Base-by-base conservation (phyloP, 2,797 vertebrate genomes). In the Phyllotis vaccarum region DNA sequence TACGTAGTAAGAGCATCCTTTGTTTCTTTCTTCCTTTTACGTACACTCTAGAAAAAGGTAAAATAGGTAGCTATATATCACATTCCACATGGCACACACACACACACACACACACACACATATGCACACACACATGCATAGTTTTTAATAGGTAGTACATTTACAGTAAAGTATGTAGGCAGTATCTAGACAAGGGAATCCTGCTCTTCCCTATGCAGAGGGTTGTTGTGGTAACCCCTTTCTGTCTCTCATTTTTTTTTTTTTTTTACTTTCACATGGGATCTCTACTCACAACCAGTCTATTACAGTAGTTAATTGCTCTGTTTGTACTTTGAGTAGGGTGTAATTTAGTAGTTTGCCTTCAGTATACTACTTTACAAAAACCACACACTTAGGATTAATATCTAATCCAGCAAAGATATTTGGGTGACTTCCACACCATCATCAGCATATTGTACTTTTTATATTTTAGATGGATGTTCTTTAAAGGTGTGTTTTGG, bases 1-100 rank as follows among this genome's bases (percentile, higher is more conserved):
- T 98, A 98, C 12, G 62, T 6, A 88, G 3, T 85, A 37, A 52
- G 27, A 80, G 3, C 52, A 43, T 37, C 78, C 12, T 70, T 21
- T 16, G 19, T 74, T 94, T 92, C 52, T 93, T 8, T 17, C 90
- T 90, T 64, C 10, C 40, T 12, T 62, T 82, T 10, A 54, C 22
- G 46, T 46, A 31, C 58, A 62, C 58, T 83, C 37, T 64, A 34
- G 56, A 62, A 62, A 60, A 31, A 46, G 2, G 9, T 43, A 68
- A 62, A 62, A 60, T 46, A 46, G 2, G 9, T 43, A 68, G 37
- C 11, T 46, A 81, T 78, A 52, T 56, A 17, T 80, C 87, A 78
- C 17, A 60, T 54, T 54, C 14, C 24, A 72, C 5, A 27, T 31
- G 49, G 0, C n/a, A n/a, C n/a, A 3, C 4, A 82, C 37, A 40